Conservation (phyloP, 2,888 invertebrate genomes). For the Thereva nobilitata region DNA sequence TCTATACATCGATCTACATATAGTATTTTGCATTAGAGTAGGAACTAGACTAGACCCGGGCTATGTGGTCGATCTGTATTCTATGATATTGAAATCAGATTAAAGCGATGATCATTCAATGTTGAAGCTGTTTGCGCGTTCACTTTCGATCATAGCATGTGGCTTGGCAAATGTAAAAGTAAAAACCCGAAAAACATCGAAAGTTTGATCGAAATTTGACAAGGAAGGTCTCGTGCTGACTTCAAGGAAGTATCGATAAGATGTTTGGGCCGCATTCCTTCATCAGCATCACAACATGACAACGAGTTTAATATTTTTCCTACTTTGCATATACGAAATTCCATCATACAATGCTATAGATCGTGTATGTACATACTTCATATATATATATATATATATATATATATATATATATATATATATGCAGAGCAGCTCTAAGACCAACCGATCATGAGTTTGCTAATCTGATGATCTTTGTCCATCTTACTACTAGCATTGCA, state of each 20-base stretch:
- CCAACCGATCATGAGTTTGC: no score
- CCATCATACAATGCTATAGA: conserved; percentile 1
- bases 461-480: no score
- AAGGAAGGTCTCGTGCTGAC: conserved; percentile 30
- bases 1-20: no score
- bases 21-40: conserved; percentile 14
- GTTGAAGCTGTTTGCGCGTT: conserved; percentile 21
- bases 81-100: conserved; percentile 35
- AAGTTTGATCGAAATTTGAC: conserved; percentile 27
- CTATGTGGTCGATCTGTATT: conserved; percentile 17
- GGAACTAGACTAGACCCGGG: conserved; percentile 17
- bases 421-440: no score
- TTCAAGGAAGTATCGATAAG: conserved; percentile 18
- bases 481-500: no score
- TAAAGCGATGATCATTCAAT: conserved; percentile 34
- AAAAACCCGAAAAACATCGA: conserved; percentile 22
- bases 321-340: conserved; percentile 6
- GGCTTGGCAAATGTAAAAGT: conserved; percentile 7
- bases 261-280: conserved; percentile 7
- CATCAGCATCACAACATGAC: conserved; percentile 5
- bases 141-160: conserved; percentile 16
- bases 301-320: conserved; percentile 21
- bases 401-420: no score
- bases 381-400: no score
- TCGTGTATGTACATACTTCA: no score